Conservation (phyloP, 2,797 vertebrate species). For the Danio choprae region DNA sequence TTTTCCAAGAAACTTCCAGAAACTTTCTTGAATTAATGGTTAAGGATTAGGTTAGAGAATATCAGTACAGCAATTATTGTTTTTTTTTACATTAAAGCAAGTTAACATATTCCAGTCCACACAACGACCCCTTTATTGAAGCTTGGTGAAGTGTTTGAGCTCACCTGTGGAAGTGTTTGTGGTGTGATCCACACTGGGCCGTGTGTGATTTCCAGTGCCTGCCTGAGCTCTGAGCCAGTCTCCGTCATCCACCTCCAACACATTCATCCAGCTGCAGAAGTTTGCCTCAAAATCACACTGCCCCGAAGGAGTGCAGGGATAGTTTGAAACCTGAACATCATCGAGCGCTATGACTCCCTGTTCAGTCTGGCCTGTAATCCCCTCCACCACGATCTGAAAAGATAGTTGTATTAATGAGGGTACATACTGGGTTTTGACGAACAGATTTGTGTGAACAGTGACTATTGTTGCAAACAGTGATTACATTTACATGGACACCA, state of each 20-base stretch:
- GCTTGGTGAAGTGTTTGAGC: constrained; percentile 19
- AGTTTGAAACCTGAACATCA: constrained; percentile 71
- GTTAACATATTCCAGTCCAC: too few species aligned
- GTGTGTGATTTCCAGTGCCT: constrained; percentile 65
- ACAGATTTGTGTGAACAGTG: background rate
- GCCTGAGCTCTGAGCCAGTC: constrained; percentile 78
- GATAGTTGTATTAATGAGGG: constrained; percentile 10
- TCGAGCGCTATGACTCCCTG: constrained; percentile 78
- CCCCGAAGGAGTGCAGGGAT: constrained; percentile 67
- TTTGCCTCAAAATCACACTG: constrained; percentile 78
- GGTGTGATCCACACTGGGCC: constrained; percentile 77
- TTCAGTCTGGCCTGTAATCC: constrained; percentile 67
- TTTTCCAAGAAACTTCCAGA: too few species aligned
- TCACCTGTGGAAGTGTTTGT: constrained; percentile 72
- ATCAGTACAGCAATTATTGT: too few species aligned
- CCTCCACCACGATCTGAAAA: constrained; percentile 76
- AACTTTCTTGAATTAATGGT: too few species aligned
- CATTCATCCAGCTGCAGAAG: constrained; percentile 77
- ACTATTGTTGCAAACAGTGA: background rate
- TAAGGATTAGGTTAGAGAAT: too few species aligned
- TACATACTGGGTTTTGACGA: background rate
- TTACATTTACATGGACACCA: too few species aligned
- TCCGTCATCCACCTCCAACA: constrained; percentile 68
- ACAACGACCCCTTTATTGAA: background rate
- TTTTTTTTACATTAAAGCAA: too few species aligned